Percentiles rank a stretch among this genome's conserved stretches.
phyloP scores from a whole-genome alignment of 2,797 vertebrate genomes.

The Sparidentex hasta region DNA sequence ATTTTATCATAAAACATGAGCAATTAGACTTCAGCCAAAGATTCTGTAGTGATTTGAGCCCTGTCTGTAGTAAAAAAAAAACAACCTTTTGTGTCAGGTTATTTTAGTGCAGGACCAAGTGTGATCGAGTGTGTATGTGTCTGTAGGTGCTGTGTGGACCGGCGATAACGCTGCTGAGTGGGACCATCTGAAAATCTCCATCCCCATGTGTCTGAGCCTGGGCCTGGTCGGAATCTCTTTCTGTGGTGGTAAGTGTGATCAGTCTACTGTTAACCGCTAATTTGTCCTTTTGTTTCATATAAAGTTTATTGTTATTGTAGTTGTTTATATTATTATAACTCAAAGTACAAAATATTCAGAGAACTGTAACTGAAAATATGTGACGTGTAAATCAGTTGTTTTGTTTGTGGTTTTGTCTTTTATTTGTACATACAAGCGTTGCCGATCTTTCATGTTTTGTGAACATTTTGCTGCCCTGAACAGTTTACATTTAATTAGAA shows the following conservation, averaged over 20 bases:
- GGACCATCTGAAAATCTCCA: constrained; percentile 93
- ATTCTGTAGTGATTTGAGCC: neutral
- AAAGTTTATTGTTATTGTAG: too few species aligned
- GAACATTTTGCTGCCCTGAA: neutral
- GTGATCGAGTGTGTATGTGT: constrained; percentile 9
- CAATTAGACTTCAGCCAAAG: neutral
- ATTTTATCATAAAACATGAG: neutral
- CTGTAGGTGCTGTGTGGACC: constrained; percentile 93
- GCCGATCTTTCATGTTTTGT: too few species aligned
- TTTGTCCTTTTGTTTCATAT: neutral
- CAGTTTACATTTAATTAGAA: neutral
- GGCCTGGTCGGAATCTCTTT: constrained; percentile 92
- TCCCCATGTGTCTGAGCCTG: constrained; percentile 95
- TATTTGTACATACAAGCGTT: too few species aligned
- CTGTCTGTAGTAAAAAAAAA: neutral
- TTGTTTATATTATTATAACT: too few species aligned
- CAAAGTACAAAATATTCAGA: neutral
- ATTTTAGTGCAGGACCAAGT: neutral
- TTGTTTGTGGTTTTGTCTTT: neutral
- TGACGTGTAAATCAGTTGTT: neutral
- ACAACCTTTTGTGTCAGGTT: neutral
- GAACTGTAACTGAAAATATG: neutral
- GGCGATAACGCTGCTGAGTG: constrained; percentile 96
- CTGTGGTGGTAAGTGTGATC: constrained; percentile 89
- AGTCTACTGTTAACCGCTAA: neutral